These are phyloP conservation scores for Porites divaricata DNA, from an alignment of 92 coral and sea anemone genomes.

Conservation along the genomic window DNA sequence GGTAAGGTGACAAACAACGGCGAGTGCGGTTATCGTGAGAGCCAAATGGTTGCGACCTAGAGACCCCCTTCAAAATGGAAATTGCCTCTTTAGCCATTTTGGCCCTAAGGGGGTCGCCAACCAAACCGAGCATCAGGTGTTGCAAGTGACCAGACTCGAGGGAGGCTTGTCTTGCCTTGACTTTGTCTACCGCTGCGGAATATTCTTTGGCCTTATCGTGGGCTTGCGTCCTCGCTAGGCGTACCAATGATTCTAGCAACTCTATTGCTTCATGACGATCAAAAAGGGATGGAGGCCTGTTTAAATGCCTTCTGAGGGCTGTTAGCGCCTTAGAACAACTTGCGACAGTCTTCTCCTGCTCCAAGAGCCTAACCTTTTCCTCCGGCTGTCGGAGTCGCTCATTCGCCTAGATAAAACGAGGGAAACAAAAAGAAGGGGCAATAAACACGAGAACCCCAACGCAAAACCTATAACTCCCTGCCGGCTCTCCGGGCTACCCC, in stretches of 20 bases:
- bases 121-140: no score
- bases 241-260: slow-evolving; percentile 1
- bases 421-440: slow-evolving; percentile 7
- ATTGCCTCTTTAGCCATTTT: no score
- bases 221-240: no score
- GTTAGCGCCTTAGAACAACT: slow-evolving; percentile 16
- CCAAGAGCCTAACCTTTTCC: slow-evolving; percentile 7
- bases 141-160: no score
- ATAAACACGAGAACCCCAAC: neutral
- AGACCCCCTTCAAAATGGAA: no score
- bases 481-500: slow-evolving; percentile 13
- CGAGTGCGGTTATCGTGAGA: no score
- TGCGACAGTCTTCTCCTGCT: slow-evolving; percentile 19
- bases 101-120: no score
- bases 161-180: slow-evolving; percentile 4
- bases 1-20: no score
- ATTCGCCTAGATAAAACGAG: neutral
- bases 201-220: slow-evolving; percentile 1
- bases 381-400: neutral
- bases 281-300: slow-evolving; percentile 7
- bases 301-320: slow-evolving; percentile 30
- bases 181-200: neutral
- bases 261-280: neutral
- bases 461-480: slow-evolving; percentile 17
- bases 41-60: no score